Evolutionary conservation across 2,113 vertebrate species (phyloP), one percentile per base, ranked within the genome.

Genomic region (Sander lucioperca): DNA sequence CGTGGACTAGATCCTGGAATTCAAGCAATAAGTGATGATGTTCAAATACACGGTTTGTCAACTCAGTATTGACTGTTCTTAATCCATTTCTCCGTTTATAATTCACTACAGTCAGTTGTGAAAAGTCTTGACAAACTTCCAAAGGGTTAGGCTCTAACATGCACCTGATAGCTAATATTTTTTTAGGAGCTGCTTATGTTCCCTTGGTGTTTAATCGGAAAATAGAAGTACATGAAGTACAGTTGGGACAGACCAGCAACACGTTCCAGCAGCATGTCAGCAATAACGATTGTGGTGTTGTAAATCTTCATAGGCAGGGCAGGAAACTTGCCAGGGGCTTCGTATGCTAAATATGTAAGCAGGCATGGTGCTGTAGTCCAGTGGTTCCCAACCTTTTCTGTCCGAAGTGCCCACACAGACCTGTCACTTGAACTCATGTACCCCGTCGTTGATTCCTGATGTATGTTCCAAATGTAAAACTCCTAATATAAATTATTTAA

Each of bases 81-180:
- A 48, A 71, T 77, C 59, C 14, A 6, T 72, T 68, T 84, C 43
- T 79, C 54, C 19, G 48, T 23, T 70, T 54, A 69, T 67, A 67
- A 67, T 68, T 57, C 30, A 54, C 7, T 43, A 25, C 18, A 76
- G 63, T 57, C 30, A 27, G 45, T 43, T 71, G 50, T 68, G 19
- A 67, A 53, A 39, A 75, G 71, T 80, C 67, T 53, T 67, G 48
- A 68, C 57, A 19, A 74, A 66, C 14, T 70, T 68, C 75, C 77
- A 62, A 62, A 39, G 18, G 48, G 50, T 76, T 67, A 27, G 9
- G 4, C 18, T 33, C 30, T 33, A 33, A 33, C 72, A 71, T 79
- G 21, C 30, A 58, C 18, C 33, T 68, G 39, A 77, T 64, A 50
- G 68, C 15, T 47, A 13, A 59, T 36, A 54, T 75, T 57, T 63